phyloP scores from a whole-genome alignment of 2,888 invertebrate species.

The Folsomia candida region DNA sequence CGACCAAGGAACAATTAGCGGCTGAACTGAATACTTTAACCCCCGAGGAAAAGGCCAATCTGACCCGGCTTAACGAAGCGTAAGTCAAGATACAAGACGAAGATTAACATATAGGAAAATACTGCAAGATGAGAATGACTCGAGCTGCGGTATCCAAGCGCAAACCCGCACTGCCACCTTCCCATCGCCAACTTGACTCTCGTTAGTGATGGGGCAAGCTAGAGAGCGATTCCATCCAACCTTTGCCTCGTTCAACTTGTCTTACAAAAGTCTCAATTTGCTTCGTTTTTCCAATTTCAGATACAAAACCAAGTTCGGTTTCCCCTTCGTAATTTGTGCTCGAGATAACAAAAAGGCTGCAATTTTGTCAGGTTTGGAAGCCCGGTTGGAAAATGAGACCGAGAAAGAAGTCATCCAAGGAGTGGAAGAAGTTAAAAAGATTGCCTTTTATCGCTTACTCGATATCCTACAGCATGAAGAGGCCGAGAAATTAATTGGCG shows the following conservation, averaged over 20 bases:
- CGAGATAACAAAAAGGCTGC: constrained; percentile 63
- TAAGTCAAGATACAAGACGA: constrained; percentile 44
- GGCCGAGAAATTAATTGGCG: constrained; percentile 17
- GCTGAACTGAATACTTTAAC: constrained; percentile 62
- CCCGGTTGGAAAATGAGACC: constrained; percentile 59
- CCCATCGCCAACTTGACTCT: neutral
- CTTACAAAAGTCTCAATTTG: neutral
- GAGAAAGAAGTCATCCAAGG: constrained; percentile 61
- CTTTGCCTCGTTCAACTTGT: no score
- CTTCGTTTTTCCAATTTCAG: constrained; percentile 53
- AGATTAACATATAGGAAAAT: neutral
- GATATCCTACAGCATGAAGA: constrained; percentile 56
- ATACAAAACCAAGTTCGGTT: constrained; percentile 65
- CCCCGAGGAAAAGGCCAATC: constrained; percentile 58
- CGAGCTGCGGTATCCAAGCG: neutral
- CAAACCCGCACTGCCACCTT: neutral
- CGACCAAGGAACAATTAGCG: constrained; percentile 60
- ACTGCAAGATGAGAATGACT: neutral
- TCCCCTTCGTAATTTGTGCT: constrained; percentile 69
- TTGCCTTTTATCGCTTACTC: constrained; percentile 62
- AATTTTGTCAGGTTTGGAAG: constrained; percentile 61
- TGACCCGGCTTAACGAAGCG: constrained; percentile 58
- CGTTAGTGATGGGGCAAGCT: neutral
- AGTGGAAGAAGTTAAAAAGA: constrained; percentile 68
- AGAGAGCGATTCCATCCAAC: no score